phyloP scores from a whole-genome alignment of 2,888 invertebrate genomes.

The Leucophora obtusa region DNA sequence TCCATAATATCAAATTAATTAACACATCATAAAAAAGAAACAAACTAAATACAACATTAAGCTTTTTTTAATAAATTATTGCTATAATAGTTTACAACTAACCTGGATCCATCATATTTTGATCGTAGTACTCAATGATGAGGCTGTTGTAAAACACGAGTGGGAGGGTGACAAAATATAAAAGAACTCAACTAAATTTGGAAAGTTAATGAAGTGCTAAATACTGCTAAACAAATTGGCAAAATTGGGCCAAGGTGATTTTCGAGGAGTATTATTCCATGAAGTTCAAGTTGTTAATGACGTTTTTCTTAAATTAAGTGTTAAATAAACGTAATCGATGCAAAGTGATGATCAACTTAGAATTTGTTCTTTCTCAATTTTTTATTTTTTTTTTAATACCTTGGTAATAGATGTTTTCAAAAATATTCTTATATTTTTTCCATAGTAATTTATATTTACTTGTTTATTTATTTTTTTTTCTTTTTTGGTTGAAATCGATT shows the following conservation, averaged over 20 bases:
- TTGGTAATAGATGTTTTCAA: conserved; percentile 16
- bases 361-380: conserved; percentile 22
- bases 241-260: conserved; percentile 52
- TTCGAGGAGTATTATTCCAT: conserved; percentile 32
- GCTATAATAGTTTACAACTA: conserved; percentile 33
- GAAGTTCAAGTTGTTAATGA: background rate
- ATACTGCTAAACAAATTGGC: background rate
- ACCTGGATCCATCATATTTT: conserved; percentile 67
- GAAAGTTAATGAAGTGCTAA: conserved; percentile 11
- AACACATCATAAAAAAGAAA: conserved; percentile 32
- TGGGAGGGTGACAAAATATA: background rate
- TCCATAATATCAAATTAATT: conserved; percentile 31
- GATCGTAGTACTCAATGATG: conserved; percentile 65
- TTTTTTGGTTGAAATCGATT: conserved; percentile 39
- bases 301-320: conserved; percentile 7
- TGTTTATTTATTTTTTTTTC: too few species aligned
- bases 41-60: conserved; percentile 13
- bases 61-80: background rate
- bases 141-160: conserved; percentile 46
- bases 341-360: conserved; percentile 24
- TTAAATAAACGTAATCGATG: conserved; percentile 42
- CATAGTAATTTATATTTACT: too few species aligned
- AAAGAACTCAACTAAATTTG: background rate
- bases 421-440: conserved; percentile 7
- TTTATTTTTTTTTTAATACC: background rate